Evolutionary conservation across 1,140 invertebrate genomes (phyloP).

Genomic region (Drosophila burlai): DNA sequence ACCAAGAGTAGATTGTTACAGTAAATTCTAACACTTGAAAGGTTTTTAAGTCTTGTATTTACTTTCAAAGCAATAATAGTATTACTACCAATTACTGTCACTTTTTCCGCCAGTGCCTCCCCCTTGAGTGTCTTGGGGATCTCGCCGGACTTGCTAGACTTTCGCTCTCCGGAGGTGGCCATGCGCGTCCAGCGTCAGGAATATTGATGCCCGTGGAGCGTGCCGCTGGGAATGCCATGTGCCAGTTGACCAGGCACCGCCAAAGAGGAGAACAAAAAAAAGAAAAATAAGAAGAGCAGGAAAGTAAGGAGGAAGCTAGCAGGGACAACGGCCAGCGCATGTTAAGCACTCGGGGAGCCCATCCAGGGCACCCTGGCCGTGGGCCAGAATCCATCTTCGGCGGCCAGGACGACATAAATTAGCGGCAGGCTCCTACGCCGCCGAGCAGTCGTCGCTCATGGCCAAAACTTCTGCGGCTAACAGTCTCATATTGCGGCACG

Average conservation of each 20-base stretch:
- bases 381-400: slow-evolving; percentile 34
- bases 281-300: not conserved
- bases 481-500: slow-evolving; percentile 58
- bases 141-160: slow-evolving; percentile 9
- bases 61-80: not conserved
- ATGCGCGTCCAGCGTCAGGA: slow-evolving; percentile 64
- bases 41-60: not conserved
- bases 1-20: not conserved
- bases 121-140: slow-evolving; percentile 24
- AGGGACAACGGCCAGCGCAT: slow-evolving; percentile 44
- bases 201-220: slow-evolving; percentile 71
- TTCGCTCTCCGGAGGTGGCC: slow-evolving; percentile 54
- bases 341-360: slow-evolving; percentile 46
- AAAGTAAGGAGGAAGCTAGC: not conserved
- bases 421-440: slow-evolving; percentile 42
- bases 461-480: slow-evolving; percentile 59
- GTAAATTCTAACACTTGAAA: not conserved
- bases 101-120: not conserved
- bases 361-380: slow-evolving; percentile 25
- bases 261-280: not conserved
- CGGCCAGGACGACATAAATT: slow-evolving; percentile 57
- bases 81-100: not conserved
- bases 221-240: slow-evolving; percentile 72
- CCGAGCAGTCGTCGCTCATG: slow-evolving; percentile 38
- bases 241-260: slow-evolving; percentile 46